Base-by-base conservation (phyloP, 2,888 invertebrate species). In the Arge pagana region DNA sequence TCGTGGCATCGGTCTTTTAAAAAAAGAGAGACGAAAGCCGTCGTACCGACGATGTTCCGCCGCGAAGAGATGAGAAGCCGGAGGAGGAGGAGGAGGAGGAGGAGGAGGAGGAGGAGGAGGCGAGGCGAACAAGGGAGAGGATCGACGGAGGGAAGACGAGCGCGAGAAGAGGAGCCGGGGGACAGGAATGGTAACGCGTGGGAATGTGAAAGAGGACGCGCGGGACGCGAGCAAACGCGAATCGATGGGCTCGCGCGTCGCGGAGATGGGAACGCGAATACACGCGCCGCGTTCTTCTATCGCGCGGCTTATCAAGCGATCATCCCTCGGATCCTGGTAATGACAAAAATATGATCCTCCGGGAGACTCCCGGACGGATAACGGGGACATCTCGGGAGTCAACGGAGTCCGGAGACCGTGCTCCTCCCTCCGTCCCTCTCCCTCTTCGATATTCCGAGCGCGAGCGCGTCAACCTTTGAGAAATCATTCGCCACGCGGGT, bases 331-430 rank as follows among this genome's bases (percentile, higher is more conserved):
- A 52, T 48, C 35, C 31, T 23, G 15, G 45, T 52, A 52, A 52
- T 48, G 52, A 52, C 43, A 52, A 52, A 45, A 48, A 52, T 48
- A 48, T 52, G 48, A 52, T 52, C 52, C 36, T 39, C 19, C 28
- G 37, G 39, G 41, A 31, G 36, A 3, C 19, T 18, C 7, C 11
- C 35, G 35, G 51, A 26, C n/a, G n/a, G 51, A 45, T 35, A 35
- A n/a, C 7, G 36, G 39, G 49, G 42, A 30, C 31, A 30, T n/a
- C n/a, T n/a, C 30, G 30, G 19, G 42, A 31, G 30, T 30, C 16
- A 18, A 42, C 30, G 28, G 31, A 42, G 42, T 42, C 30, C 33
- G 24, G 33, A 33, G 35, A 45, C 33, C 35, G 23, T 10, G 6
- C 24, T 13, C 31, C 26, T 26, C 42, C 11, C n/a, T 26, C 30